Evolutionary conservation across 2,797 vertebrate species (phyloP), one percentile per base, ranked within the genome.

Genomic region (Mormyrops attenuatus): DNA sequence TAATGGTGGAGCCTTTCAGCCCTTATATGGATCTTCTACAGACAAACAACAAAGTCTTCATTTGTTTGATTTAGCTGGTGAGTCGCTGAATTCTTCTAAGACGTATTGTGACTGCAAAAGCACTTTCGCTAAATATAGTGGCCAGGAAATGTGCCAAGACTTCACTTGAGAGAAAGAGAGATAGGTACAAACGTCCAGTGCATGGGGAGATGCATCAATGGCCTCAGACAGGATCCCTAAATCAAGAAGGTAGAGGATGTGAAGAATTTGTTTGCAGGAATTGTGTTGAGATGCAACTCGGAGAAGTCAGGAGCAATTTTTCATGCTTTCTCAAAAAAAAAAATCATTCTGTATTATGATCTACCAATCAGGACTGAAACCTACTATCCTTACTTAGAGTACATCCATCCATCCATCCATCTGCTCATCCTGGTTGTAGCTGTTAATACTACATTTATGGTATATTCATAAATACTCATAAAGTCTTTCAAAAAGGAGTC

Each of bases 41-140:
- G 50, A 34, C 53, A 57, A 38, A 87, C 85, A 87, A 87, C 50
- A 38, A 57, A 87, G 53, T 57, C 53, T n/a, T n/a, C 26, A 57
- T 87, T 87, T 87, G 85, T 87, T 57, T 87, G 85, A 87, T 87
- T 55, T 87, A 38, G 15, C 50, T 87, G 85, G 50, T 9, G 30
- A 57, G 50, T 55, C 7, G 22, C 38, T 22, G 30, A 88, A 66
- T 22, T 44, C 57, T 66, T 66, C 57, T 44, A 44, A 88, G 57
- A 63, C 2, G 34, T 60, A 87, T 38, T 63, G n/a, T 47, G 34
- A 44, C 20, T 66, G 38, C 49, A 30, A 88, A 88, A 44, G 41
- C 57, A 44, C 87, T 88, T 41, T 49, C 38, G 9, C 87, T 66
- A 63, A 88, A 88, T 63, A 88, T 88, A 66, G 57, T 17, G 86